phyloP scores from a whole-genome alignment of 2,888 invertebrate genomes.

The Eupeodes luniger region DNA sequence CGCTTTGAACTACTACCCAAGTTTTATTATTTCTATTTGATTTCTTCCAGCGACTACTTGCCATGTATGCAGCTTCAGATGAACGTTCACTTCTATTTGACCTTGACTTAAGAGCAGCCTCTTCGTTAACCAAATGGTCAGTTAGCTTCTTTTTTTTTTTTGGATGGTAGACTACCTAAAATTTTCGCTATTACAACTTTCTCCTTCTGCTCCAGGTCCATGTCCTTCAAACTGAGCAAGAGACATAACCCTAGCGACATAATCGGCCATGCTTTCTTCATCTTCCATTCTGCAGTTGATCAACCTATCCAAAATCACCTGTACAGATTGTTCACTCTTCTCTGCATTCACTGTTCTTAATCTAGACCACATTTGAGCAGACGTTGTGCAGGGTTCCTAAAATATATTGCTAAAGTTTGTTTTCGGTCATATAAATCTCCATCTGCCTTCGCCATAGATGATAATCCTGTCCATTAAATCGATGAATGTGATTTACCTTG shows the following conservation, averaged over 20 bases:
- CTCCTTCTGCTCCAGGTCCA: too few relatives aligned
- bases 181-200: too few relatives aligned
- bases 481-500: too few relatives aligned
- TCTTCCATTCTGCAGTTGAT: neutral
- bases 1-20: neutral
- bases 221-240: too few relatives aligned
- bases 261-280: neutral
- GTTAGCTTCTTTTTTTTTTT: too few relatives aligned
- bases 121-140: conserved; percentile 68
- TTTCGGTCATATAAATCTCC: too few relatives aligned
- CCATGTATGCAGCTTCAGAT: conserved; percentile 4
- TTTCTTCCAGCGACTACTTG: neutral
- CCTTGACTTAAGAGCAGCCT: conserved; percentile 33
- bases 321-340: neutral
- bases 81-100: neutral
- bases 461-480: too few relatives aligned
- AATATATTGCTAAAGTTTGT: too few relatives aligned
- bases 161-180: too few relatives aligned
- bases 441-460: too few relatives aligned
- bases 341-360: neutral
- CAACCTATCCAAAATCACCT: neutral
- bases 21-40: neutral
- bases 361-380: neutral
- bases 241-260: too few relatives aligned
- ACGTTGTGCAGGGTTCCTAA: neutral